These are phyloP conservation scores for Amblyjoppa fuscipennis DNA, from an alignment of 2,888 invertebrate species.

Conservation along the genomic window DNA sequence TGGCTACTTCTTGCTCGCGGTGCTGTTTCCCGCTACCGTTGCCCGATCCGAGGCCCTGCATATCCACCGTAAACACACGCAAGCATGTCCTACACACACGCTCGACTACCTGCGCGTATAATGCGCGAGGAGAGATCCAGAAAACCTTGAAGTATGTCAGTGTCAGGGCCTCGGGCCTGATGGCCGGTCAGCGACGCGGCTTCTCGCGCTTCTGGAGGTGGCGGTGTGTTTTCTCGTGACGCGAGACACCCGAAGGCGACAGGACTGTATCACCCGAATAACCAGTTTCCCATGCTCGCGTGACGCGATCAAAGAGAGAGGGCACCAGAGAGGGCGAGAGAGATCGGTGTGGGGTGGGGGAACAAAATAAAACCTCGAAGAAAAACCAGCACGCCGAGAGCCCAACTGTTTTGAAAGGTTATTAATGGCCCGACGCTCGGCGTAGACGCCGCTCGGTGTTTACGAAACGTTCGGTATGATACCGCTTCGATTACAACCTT, in stretches of 20 bases:
- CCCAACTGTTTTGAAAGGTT: conserved; percentile 77
- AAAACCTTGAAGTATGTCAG: conserved; percentile 82
- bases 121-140: conserved; percentile 53
- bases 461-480: conserved; percentile 48
- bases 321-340: not conserved
- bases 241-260: conserved; percentile 59
- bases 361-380: not conserved
- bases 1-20: conserved; percentile 38
- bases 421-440: conserved; percentile 75
- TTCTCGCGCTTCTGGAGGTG: not conserved
- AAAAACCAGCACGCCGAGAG: not conserved
- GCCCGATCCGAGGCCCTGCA: conserved; percentile 6
- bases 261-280: conserved; percentile 50
- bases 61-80: not conserved
- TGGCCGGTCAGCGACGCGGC: conserved; percentile 73
- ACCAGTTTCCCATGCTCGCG: conserved; percentile 57
- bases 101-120: conserved; percentile 4
- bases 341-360: not conserved
- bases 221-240: conserved; percentile 24
- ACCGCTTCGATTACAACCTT: conserved; percentile 22
- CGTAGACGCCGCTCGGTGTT: conserved; percentile 28
- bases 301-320: conserved; percentile 2
- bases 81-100: not conserved
- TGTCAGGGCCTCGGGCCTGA: conserved; percentile 79
- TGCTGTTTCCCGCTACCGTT: conserved; percentile 24